Evolutionary conservation across 2,888 invertebrate genomes (phyloP), one percentile per base, ranked within the genome.

Genomic region (Keiferia lycopersicella): DNA sequence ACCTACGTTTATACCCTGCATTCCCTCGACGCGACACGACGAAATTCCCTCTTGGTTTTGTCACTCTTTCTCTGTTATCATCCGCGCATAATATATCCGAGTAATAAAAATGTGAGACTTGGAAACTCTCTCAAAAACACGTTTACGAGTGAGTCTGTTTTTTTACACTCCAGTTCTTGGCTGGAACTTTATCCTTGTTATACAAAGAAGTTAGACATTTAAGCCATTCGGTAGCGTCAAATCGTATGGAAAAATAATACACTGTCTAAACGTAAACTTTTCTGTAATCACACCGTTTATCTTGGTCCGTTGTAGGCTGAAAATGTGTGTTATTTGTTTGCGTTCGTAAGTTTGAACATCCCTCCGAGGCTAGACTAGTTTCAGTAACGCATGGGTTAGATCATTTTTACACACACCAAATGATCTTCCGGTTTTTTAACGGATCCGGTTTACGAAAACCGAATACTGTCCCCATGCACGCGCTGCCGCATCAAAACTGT

Each of bases 1-100:
- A 66, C 69, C 66, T 67, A 67, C 64, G 66, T 65, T 67, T 69
- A 66, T 65, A 64, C 62, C 62, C 50, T 59, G 65, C 62, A 64
- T 56, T 64, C 62, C 61, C 61, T 34, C 63, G 53, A 61, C 59
- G 12, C n/a, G 41, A 58, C 58, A 58, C 20, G 39, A 16, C 30
- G 26, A 16, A 38, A 58, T 58, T 58, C n/a, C 22, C 20, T 14
- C 20, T 18, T 20, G 38, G 2, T 14, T 58, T 38, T 39, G 39
- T 39, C 56, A 34, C 34, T 56, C 34, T 26, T 30, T 26, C 30
- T 20, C n/a, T 11, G 12, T 53, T 53, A 56, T 56, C 16, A 30
- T 16, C 26, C 56, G n/a, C 34, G 34, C 26, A 34, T 16, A 56
- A 34, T 34, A 34, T n/a, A 56, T 56, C 26, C 56, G 26, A 16